Percentiles rank a stretch among this genome's conserved stretches.
Conservation (phyloP, 2,888 invertebrate species). For the Drosophila paranaensis region DNA sequence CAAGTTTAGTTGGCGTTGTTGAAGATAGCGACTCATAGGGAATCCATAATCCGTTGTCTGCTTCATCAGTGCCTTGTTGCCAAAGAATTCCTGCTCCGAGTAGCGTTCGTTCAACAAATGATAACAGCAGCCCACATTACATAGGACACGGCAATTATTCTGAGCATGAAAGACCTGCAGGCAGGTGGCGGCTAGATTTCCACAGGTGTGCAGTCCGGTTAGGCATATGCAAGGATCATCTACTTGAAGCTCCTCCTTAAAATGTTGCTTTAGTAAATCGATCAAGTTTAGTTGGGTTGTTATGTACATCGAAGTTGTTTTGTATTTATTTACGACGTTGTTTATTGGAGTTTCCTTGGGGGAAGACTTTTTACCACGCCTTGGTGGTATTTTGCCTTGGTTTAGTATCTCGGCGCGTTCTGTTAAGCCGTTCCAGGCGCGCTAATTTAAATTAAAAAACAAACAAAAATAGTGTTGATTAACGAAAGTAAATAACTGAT, state of each 20-base stretch:
- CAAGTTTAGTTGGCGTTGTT: slow-evolving; percentile 85
- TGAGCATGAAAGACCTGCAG: slow-evolving; percentile 89
- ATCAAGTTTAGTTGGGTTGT: slow-evolving; percentile 87
- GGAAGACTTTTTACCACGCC: slow-evolving; percentile 69
- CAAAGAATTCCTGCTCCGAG: slow-evolving; percentile 80
- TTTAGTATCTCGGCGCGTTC: slow-evolving; percentile 86
- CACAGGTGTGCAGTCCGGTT: slow-evolving; percentile 95
- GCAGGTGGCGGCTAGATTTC: slow-evolving; percentile 91
- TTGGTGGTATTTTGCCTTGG: slow-evolving; percentile 81
- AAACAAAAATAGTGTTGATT: slow-evolving; percentile 21
- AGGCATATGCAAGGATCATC: slow-evolving; percentile 85
- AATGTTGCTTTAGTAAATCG: slow-evolving; percentile 86
- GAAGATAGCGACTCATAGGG: slow-evolving; percentile 88
- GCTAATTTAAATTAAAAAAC: slow-evolving; percentile 80
- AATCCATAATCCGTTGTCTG: slow-evolving; percentile 86
- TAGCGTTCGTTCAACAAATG: slow-evolving; percentile 90
- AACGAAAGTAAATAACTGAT: background rate
- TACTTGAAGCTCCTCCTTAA: slow-evolving; percentile 79
- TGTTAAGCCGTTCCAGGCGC: slow-evolving; percentile 87
- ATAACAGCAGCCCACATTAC: slow-evolving; percentile 96
- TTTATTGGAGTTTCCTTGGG: slow-evolving; percentile 23
- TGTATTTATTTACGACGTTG: slow-evolving; percentile 84
- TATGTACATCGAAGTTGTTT: slow-evolving; percentile 88
- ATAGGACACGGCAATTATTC: slow-evolving; percentile 87
- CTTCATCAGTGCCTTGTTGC: slow-evolving; percentile 75